Percentiles rank a stretch among this genome's conserved stretches.
These are phyloP conservation scores for Girardinichthys multiradiatus DNA, from an alignment of 2,113 vertebrate genomes.

Conservation along the genomic window DNA sequence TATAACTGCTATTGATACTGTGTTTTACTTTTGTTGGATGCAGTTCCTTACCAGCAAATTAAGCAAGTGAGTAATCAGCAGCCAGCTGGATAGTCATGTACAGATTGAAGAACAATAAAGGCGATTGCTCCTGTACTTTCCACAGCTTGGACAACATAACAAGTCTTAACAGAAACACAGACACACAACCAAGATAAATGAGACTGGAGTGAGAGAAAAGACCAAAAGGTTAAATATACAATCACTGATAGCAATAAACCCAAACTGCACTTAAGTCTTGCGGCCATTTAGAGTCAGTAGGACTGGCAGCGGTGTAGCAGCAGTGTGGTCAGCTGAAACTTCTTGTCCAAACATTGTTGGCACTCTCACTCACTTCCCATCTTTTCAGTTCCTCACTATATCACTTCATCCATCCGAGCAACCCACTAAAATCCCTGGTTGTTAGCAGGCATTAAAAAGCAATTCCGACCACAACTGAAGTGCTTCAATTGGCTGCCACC, in stretches of 20 bases:
- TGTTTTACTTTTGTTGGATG: conserved; percentile 39
- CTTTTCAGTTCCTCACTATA: conserved; percentile 37
- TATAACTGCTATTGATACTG: conserved; percentile 29
- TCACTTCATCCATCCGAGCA: conserved; percentile 46
- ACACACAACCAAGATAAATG: conserved; percentile 55
- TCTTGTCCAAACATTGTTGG: conserved; percentile 43
- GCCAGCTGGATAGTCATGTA: conserved; percentile 54
- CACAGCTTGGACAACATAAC: conserved; percentile 44
- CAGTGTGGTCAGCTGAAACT: conserved; percentile 46
- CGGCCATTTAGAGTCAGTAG: not conserved
- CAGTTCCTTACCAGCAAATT: conserved; percentile 30
- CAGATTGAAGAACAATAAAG: conserved; percentile 39
- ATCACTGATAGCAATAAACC: conserved; percentile 24
- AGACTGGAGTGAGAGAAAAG: conserved; percentile 35
- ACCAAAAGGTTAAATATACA: conserved; percentile 29
- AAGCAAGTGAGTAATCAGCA: conserved; percentile 25
- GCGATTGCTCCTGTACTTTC: conserved; percentile 50
- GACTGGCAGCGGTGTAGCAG: not conserved
- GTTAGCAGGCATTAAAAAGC: conserved; percentile 80
- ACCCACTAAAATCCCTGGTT: conserved; percentile 61
- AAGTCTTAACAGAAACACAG: conserved; percentile 56
- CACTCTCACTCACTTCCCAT: conserved; percentile 50
- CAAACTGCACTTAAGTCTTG: conserved; percentile 12
- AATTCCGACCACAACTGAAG: conserved; percentile 69
- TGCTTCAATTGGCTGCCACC: conserved; percentile 74